phyloP scores from a whole-genome alignment of 1,140 invertebrate species.

The Parasteatoda tepidariorum region DNA sequence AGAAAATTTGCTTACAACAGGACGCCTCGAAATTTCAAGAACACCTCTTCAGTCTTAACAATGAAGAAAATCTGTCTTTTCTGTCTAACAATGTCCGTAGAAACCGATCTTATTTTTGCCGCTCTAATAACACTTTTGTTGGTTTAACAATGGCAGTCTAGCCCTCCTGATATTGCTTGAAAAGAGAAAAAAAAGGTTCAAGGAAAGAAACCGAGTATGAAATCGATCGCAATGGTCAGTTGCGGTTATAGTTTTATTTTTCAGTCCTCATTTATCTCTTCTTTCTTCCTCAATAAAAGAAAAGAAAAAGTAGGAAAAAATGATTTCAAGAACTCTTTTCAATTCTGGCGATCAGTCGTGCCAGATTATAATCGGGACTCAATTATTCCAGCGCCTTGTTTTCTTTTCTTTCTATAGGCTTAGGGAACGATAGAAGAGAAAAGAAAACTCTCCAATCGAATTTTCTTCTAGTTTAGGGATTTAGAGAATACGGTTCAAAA shows the following conservation, averaged over 20 bases:
- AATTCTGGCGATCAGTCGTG: slow-evolving; percentile 40
- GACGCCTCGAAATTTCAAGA: background rate
- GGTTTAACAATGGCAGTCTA: slow-evolving; percentile 35
- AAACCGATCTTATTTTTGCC: slow-evolving; percentile 46
- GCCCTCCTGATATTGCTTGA: slow-evolving; percentile 18
- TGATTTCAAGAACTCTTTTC: slow-evolving; percentile 37
- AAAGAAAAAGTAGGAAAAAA: slow-evolving; percentile 21
- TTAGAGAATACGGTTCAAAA: slow-evolving; percentile 7
- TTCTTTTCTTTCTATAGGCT: slow-evolving; percentile 26
- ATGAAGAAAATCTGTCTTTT: slow-evolving; percentile 20
- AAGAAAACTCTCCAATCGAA: slow-evolving; percentile 11
- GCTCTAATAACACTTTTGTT: slow-evolving; percentile 54
- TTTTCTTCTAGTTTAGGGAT: slow-evolving; percentile 40
- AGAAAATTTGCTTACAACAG: background rate
- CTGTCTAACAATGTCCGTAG: slow-evolving; percentile 28
- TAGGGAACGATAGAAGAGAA: background rate
- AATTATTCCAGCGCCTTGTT: slow-evolving; percentile 47
- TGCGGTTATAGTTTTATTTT: slow-evolving; percentile 48
- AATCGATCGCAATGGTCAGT: slow-evolving; percentile 52
- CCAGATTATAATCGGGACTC: slow-evolving; percentile 54
- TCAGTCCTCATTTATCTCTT: slow-evolving; percentile 14
- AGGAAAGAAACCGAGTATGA: slow-evolving; percentile 36
- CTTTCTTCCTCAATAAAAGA: slow-evolving; percentile 38
- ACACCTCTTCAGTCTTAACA: slow-evolving; percentile 1
- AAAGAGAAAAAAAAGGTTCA: slow-evolving; percentile 6